Percentiles rank a stretch among this genome's conserved stretches.
These are phyloP conservation scores for Origma solitaria DNA, from an alignment of 2,113 vertebrate species.

Conservation along the genomic window DNA sequence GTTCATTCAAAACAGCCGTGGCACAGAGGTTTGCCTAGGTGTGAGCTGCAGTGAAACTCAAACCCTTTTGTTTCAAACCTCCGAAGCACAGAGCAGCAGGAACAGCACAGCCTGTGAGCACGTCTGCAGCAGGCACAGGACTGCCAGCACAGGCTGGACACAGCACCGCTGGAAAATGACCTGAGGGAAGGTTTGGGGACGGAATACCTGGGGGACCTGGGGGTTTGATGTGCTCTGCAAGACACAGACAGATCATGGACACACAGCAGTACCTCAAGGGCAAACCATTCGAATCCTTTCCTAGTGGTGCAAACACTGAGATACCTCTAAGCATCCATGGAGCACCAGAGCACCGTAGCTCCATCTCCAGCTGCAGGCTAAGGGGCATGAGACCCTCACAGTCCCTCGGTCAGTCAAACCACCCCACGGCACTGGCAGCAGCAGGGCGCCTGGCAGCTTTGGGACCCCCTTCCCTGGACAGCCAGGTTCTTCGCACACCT, in stretches of 20 bases:
- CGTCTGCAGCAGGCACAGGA: fast-evolving
- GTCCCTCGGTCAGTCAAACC: not conserved
- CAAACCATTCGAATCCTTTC: not conserved
- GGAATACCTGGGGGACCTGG: not conserved
- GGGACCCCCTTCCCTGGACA: fast-evolving
- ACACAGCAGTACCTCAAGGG: not conserved
- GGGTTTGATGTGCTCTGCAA: not conserved
- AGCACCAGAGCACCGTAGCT: not conserved
- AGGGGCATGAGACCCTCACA: not conserved
- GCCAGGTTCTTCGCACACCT: fast-evolving
- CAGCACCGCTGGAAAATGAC: not conserved
- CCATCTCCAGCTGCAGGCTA: not conserved
- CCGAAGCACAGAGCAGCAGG: not conserved
- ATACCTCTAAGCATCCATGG: fast-evolving
- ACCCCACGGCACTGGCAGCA: fast-evolving
- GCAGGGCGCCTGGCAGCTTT: not conserved
- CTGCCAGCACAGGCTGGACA: not conserved
- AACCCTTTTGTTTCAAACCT: not conserved
- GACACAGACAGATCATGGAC: not conserved
- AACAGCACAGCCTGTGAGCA: not conserved
- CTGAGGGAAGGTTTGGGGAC: not conserved
- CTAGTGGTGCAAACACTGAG: not conserved
- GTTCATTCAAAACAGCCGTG: not conserved
- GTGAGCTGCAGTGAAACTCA: not conserved
- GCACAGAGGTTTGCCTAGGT: not conserved